A percentile compares a stretch with the other conserved stretches of the same genome.
Evolutionary conservation across 2,113 vertebrate species (phyloP).

Genomic region (Cygnus atratus): DNA sequence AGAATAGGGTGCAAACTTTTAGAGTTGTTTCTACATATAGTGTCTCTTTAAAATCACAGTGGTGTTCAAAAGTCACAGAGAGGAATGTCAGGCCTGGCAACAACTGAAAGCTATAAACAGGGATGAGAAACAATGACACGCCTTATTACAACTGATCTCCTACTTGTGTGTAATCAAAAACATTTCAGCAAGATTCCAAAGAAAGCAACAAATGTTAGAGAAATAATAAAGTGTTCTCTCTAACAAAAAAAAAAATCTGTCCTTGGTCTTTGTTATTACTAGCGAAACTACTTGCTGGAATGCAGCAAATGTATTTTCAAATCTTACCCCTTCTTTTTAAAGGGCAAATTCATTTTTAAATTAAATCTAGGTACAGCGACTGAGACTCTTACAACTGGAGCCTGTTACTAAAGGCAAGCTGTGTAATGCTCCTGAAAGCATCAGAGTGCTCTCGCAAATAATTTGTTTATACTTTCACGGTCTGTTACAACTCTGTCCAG

Average conservation of each 20-base stretch:
- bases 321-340: not conserved
- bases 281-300: not conserved
- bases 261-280: slow-evolving; percentile 11
- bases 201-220: slow-evolving; percentile 31
- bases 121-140: not conserved
- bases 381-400: not conserved
- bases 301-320: not conserved
- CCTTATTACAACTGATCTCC: slow-evolving; percentile 35
- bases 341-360: not conserved
- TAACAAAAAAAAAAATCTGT: not conserved
- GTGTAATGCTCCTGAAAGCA: not conserved
- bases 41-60: slow-evolving; percentile 11
- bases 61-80: not conserved
- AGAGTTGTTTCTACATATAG: not conserved
- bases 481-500: not conserved
- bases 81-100: not conserved
- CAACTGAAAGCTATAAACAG: not conserved
- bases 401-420: not conserved
- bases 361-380: not conserved
- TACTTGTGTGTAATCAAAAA: slow-evolving; percentile 5
- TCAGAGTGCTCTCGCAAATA: not conserved
- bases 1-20: not conserved
- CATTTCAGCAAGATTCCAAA: slow-evolving; percentile 28
- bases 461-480: not conserved
- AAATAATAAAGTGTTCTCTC: slow-evolving; percentile 50